phyloP scores from a whole-genome alignment of 2,113 vertebrate genomes.

The Pelobates fuscus region DNA sequence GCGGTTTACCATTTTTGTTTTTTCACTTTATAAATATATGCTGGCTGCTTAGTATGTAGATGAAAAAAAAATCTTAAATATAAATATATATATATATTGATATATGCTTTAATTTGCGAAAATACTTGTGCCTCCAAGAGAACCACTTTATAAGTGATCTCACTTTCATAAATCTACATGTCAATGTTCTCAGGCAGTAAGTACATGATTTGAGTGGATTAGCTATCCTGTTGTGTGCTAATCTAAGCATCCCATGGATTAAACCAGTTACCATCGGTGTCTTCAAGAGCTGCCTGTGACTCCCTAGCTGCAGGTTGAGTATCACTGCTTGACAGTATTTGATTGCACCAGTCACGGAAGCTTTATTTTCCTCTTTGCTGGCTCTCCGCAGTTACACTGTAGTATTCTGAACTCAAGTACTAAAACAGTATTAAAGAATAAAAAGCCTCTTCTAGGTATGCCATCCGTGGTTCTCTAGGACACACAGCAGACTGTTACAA shows the following conservation, averaged over 20 bases:
- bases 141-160: conserved; percentile 25
- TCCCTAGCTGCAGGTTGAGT: conserved; percentile 31
- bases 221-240: conserved; percentile 24
- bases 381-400: conserved; percentile 2
- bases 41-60: no score
- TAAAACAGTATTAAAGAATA: conserved; percentile 28
- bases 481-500: neutral
- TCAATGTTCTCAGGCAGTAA: conserved; percentile 41
- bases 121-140: conserved; percentile 17
- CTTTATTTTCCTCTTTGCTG: conserved; percentile 28
- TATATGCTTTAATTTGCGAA: neutral
- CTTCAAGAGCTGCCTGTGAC: conserved; percentile 32
- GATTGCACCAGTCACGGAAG: conserved; percentile 28
- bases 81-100: neutral
- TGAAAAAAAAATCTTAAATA: no score
- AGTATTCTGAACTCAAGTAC: conserved; percentile 32
- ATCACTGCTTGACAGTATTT: conserved; percentile 34
- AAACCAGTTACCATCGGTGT: conserved; percentile 25
- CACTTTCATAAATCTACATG: conserved; percentile 39
- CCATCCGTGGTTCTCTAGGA: neutral
- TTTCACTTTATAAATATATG: no score
- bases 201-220: conserved; percentile 40
- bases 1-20: no score
- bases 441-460: neutral
- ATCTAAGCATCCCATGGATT: conserved; percentile 23